These are phyloP conservation scores for Eulemur rufifrons DNA, from an alignment of 2,113 vertebrate species.

Conservation along the genomic window DNA sequence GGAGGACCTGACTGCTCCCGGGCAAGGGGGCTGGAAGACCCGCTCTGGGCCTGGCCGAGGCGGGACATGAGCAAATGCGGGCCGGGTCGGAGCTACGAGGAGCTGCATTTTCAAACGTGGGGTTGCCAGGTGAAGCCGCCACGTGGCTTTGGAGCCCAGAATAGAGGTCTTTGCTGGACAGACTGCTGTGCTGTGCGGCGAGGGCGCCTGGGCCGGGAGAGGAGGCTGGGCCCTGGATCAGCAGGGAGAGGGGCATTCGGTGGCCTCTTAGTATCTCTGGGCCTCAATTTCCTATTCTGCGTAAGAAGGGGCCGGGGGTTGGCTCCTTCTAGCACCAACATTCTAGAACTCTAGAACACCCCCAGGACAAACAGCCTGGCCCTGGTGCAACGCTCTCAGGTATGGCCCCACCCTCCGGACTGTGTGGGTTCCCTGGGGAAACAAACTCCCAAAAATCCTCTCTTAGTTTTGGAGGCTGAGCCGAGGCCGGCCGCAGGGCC, in stretches of 20 bases:
- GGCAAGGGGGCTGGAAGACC: no score
- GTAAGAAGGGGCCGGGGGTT: background rate
- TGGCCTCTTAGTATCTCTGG: background rate
- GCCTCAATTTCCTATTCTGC: background rate
- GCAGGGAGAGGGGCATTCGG: rapidly evolving
- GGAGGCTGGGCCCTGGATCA: no score
- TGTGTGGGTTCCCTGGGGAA: background rate
- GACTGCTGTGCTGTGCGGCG: rapidly evolving
- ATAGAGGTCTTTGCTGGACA: background rate
- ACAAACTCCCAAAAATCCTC: background rate
- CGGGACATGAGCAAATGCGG: rapidly evolving
- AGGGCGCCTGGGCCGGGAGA: rapidly evolving
- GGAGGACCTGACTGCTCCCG: no score
- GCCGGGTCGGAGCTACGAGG: background rate
- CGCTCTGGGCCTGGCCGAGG: rapidly evolving
- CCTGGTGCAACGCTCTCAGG: rapidly evolving
- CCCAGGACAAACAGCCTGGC: rapidly evolving
- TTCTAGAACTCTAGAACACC: background rate
- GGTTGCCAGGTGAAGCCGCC: background rate
- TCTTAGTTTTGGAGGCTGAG: background rate
- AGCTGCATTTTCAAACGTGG: no score
- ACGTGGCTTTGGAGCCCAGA: background rate
- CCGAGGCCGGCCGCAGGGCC: background rate
- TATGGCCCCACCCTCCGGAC: background rate
- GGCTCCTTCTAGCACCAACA: background rate